phyloP scores from a whole-genome alignment of 2,797 vertebrate species.

The Oceanodroma leucorhoa region DNA sequence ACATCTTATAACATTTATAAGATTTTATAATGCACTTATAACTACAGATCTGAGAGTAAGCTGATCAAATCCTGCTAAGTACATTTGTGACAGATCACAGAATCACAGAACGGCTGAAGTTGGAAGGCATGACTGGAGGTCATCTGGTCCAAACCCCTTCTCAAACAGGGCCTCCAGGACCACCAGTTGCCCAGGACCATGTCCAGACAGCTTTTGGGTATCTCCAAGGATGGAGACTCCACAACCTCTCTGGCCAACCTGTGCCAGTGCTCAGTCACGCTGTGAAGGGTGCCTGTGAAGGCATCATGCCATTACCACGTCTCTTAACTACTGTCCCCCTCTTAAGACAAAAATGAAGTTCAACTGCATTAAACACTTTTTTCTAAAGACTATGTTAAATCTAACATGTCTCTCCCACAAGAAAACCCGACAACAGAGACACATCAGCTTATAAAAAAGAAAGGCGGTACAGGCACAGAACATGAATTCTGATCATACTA shows the following conservation, averaged over 20 bases:
- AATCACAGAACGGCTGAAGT: neutral
- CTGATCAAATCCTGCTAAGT: neutral
- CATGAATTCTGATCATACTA: neutral
- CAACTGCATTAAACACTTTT: neutral
- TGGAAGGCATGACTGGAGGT: neutral
- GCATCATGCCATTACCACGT: neutral
- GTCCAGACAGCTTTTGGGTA: neutral
- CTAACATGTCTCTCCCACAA: neutral
- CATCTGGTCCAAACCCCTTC: neutral
- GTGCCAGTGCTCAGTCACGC: neutral
- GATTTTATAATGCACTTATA: neutral
- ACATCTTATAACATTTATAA: neutral
- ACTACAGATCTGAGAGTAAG: neutral
- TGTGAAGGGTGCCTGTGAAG: neutral
- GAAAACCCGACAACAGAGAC: neutral
- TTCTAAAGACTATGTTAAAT: neutral
- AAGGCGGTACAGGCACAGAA: neutral
- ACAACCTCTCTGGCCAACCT: neutral
- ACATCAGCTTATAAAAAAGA: neutral
- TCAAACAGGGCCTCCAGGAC: neutral
- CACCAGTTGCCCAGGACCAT: neutral
- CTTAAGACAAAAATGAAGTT: neutral
- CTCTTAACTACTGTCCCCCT: neutral
- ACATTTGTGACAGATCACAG: neutral
- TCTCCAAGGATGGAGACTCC: neutral